Base-by-base conservation (phyloP, 2,113 vertebrate species). In the Chloropsis hardwickii region DNA sequence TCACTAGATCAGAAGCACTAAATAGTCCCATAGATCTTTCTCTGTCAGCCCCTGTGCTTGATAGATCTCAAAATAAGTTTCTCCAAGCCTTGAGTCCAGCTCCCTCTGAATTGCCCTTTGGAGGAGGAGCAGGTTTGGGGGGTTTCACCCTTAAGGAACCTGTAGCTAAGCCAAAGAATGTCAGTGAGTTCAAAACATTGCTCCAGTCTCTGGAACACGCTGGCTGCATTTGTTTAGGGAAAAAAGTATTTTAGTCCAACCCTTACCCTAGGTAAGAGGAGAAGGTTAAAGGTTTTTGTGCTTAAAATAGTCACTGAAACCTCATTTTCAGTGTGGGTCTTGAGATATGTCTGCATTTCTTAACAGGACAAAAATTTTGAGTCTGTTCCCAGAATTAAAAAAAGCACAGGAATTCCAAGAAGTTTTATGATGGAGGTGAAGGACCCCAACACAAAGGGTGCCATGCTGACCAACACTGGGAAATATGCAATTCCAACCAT, bases 391-490 rank as follows among this genome's bases (percentile, higher is more conserved):
- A 98, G 98, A 93, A 99, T 99, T 77, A 99, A 99, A 97, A 99
- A 99, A 95, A 99, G 99, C 96, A 99, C 99, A 22, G 99, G 99
- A 40, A 99, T 99, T 95, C 99, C 99, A 57, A 98, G 99, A 14
- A 99, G 99, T 97, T 99, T 99, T 94, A 99, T 99, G 99, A 98
- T 99, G 94, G 99, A 99, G 94, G 99, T 99, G 93, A 98, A 99
- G 28, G 99, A 99, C 91, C 99, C 99, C 51, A 99, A 97, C 81
- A 99, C 99, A 20, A 99, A 99, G 97, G 99, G 99, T 67, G 99
- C 99, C 92, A 99, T 99, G 99, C 97, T 99, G 83, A 99, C 99
- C 56, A 99, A 99, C 98, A 99, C 98, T 35, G 99, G 99, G 31
- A 99, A 98, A 91, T 99, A 99, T 0, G 99, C 99, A 8, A 98